phyloP scores from a whole-genome alignment of 2,113 vertebrate species.

The Hippocampus comes region DNA sequence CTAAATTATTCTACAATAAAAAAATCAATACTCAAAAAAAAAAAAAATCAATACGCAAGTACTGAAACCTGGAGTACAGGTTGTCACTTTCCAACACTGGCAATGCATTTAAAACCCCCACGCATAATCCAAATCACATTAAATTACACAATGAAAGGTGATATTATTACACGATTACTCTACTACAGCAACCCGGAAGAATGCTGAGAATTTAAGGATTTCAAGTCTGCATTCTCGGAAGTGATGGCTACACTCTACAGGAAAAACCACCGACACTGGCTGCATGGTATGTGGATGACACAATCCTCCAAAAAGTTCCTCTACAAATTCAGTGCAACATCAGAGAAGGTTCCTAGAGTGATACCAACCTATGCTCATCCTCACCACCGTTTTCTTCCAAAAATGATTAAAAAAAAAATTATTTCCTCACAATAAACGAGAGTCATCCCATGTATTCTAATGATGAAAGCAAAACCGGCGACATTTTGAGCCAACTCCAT shows the following conservation, averaged over 20 bases:
- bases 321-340: background rate
- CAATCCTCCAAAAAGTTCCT: constrained; percentile 10
- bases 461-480: background rate
- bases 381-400: background rate
- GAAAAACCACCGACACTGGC: constrained; percentile 47
- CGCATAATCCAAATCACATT: background rate
- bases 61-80: background rate
- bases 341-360: background rate
- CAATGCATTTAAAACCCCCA: background rate
- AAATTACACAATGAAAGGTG: constrained; percentile 3
- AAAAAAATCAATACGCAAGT: background rate
- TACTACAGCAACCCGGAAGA: constrained; percentile 13
- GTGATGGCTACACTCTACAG: constrained; percentile 32
- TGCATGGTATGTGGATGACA: constrained; percentile 38
- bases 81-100: background rate
- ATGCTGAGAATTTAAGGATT: constrained; percentile 27
- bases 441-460: background rate
- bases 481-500: background rate
- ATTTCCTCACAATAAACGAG: background rate
- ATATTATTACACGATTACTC: background rate
- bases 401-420: background rate
- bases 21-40: no score
- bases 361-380: background rate
- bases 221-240: background rate
- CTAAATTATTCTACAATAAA: no score